These are phyloP conservation scores for Apteryx owenii DNA, from an alignment of 2,113 vertebrate genomes.

Conservation along the genomic window DNA sequence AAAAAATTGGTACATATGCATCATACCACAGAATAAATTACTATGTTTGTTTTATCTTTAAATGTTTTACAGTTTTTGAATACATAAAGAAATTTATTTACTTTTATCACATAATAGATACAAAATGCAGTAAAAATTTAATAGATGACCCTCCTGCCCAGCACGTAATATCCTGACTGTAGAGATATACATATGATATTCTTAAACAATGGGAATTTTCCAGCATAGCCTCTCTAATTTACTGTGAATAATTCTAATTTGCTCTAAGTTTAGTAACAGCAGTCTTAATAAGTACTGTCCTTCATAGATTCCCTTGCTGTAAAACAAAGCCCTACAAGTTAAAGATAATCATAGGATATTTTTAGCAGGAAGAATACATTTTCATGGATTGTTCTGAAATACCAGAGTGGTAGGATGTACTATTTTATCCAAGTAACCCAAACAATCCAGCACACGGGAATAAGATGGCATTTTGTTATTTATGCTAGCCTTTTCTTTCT, in stretches of 20 bases:
- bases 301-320: neutral
- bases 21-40: neutral
- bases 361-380: neutral
- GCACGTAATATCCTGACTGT: neutral
- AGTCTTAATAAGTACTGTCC: neutral
- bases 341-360: neutral
- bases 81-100: neutral
- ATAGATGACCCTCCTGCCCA: neutral
- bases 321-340: neutral
- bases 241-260: neutral
- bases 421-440: neutral
- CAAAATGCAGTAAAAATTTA: neutral
- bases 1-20: neutral
- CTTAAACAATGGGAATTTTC: neutral
- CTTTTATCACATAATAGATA: neutral
- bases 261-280: neutral
- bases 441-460: neutral
- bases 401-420: neutral
- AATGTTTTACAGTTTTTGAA: neutral
- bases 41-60: neutral
- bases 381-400: neutral
- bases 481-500: neutral
- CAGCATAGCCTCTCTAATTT: neutral
- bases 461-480: neutral
- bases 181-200: neutral